These are phyloP conservation scores for Andrena praecox DNA, from an alignment of 2,888 invertebrate species.

Conservation along the genomic window DNA sequence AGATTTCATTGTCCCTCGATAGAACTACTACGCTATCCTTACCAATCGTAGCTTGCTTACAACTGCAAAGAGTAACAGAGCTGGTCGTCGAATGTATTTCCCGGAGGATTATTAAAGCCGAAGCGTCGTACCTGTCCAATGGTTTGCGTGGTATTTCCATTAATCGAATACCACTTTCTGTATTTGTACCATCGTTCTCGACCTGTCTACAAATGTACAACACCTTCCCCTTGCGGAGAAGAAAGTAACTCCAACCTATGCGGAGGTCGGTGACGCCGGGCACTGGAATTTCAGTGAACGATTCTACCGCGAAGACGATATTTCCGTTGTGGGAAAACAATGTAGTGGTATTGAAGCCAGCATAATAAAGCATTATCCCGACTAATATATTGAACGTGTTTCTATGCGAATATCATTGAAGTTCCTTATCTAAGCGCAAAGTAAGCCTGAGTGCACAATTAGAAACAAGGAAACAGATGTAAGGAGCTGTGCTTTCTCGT, in stretches of 20 bases:
- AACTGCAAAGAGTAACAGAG: slow-evolving; percentile 64
- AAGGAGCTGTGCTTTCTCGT: background rate
- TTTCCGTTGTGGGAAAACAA: slow-evolving; percentile 60
- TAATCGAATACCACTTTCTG: slow-evolving; percentile 30
- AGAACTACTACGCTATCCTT: slow-evolving; percentile 75
- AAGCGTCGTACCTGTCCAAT: slow-evolving; percentile 65
- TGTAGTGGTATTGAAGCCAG: slow-evolving; percentile 75
- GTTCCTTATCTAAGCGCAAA: background rate
- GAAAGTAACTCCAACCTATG: slow-evolving; percentile 82
- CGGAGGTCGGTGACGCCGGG: slow-evolving; percentile 74
- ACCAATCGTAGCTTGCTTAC: slow-evolving; percentile 74
- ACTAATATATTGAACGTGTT: background rate
- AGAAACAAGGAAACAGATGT: background rate
- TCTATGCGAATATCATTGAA: background rate
- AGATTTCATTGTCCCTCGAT: slow-evolving; percentile 74
- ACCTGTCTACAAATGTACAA: slow-evolving; percentile 75
- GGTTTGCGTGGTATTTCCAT: slow-evolving; percentile 73
- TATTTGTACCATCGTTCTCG: slow-evolving; percentile 28
- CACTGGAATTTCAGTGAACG: slow-evolving; percentile 72
- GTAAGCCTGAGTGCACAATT: background rate
- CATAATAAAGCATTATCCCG: slow-evolving; percentile 63
- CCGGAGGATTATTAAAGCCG: background rate
- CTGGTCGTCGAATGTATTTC: background rate
- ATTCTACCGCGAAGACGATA: slow-evolving; percentile 59
- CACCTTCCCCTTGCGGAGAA: slow-evolving; percentile 76